Evolutionary conservation across 2,888 invertebrate genomes (phyloP).

Genomic region (Girardia tigrina): DNA sequence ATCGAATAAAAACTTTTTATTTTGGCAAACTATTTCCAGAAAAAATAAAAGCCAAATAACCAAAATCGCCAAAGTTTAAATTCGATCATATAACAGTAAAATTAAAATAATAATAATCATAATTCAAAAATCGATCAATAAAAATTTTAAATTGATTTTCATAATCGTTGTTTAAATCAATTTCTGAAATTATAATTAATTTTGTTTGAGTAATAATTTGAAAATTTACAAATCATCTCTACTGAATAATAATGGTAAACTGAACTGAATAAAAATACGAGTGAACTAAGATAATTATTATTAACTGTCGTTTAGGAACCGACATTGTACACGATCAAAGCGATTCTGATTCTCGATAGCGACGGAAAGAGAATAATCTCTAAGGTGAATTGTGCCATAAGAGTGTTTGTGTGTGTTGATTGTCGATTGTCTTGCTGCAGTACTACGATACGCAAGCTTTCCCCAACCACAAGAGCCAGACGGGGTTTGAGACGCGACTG

Average conservation of each 20-base stretch:
- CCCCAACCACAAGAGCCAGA: slow-evolving; percentile 80
- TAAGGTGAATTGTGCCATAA: slow-evolving; percentile 54
- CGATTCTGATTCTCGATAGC: slow-evolving; percentile 87
- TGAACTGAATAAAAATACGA: no score
- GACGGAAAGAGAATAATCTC: slow-evolving; percentile 89
- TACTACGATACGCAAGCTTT: slow-evolving; percentile 83
- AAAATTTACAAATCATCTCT: not conserved
- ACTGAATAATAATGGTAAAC: not conserved
- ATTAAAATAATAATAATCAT: no score
- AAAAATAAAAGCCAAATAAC: no score
- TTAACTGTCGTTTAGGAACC: slow-evolving; percentile 61
- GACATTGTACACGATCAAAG: slow-evolving; percentile 82
- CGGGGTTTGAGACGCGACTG: slow-evolving; percentile 86
- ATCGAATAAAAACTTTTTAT: no score
- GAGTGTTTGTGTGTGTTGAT: not conserved
- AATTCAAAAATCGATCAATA: no score
- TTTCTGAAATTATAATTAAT: no score
- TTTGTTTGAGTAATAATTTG: not conserved
- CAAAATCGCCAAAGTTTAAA: no score
- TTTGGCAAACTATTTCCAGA: no score
- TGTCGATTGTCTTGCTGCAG: no score
- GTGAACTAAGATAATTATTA: not conserved
- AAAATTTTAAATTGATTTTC: no score
- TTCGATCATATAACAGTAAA: no score
- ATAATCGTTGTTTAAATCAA: no score